Conservation (phyloP, 2,888 invertebrate genomes). For the Melinaea marsaeus region DNA sequence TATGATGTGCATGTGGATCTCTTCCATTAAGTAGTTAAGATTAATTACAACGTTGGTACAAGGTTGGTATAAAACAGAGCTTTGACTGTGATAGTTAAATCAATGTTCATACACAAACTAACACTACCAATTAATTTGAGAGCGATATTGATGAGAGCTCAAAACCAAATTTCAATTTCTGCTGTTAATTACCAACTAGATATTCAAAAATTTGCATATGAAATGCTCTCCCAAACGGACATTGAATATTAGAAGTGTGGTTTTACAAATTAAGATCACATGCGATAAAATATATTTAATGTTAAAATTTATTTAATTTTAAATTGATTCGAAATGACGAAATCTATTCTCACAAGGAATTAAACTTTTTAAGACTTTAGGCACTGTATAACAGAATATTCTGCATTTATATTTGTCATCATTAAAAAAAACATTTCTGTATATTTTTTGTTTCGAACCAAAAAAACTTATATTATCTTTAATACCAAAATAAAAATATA, state of each 20-base stretch:
- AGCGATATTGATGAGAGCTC: background rate
- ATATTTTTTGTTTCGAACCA: no score
- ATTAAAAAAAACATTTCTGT: no score
- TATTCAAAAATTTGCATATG: background rate
- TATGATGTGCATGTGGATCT: no score
- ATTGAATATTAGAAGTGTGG: background rate
- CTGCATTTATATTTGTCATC: no score
- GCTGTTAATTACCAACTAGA: background rate
- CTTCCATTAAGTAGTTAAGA: background rate
- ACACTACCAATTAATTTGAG: conserved; percentile 28
- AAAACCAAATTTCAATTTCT: background rate
- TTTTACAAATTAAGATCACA: background rate
- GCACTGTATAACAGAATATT: no score
- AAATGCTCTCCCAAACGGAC: no score
- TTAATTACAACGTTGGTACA: background rate
- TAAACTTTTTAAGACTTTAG: no score
- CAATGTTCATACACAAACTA: background rate
- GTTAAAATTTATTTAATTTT: conserved; percentile 62
- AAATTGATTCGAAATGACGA: conserved; percentile 51
- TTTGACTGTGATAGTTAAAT: conserved; percentile 21
- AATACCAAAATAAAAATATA: no score
- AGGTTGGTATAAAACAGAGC: conserved; percentile 9
- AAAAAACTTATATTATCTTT: no score
- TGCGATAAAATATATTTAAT: conserved; percentile 24
- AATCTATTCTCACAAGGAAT: no score